A percentile compares a stretch with the other conserved stretches of the same genome.
phyloP scores from a whole-genome alignment of 2,797 vertebrate species.

The Lemur catta region DNA sequence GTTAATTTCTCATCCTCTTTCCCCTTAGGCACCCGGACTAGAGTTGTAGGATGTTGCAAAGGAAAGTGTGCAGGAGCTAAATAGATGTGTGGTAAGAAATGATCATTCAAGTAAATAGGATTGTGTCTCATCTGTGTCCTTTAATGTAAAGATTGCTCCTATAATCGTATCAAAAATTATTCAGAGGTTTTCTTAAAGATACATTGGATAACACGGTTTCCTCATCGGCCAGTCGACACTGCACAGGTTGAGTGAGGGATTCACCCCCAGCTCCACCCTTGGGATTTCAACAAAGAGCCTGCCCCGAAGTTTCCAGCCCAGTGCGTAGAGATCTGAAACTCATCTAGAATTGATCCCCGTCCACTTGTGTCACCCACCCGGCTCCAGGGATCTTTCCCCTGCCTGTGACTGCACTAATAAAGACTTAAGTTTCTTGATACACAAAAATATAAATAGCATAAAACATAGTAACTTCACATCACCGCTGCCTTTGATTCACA shows the following conservation, averaged over 20 bases:
- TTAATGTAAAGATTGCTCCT: background rate
- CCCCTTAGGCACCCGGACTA: background rate
- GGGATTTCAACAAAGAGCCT: constrained; percentile 82
- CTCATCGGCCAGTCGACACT: constrained; percentile 74
- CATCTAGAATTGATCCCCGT: constrained; percentile 69
- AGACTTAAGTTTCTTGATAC: background rate
- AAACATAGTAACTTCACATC: background rate
- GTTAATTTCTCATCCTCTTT: background rate
- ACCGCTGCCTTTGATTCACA: background rate
- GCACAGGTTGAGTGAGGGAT: constrained; percentile 62
- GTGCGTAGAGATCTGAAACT: constrained; percentile 64
- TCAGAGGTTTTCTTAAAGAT: constrained; percentile 62
- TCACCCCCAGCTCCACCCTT: constrained; percentile 62
- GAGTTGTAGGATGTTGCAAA: background rate
- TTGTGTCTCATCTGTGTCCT: background rate
- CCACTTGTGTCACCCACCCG: background rate
- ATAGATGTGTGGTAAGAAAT: background rate
- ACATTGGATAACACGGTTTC: constrained; percentile 76
- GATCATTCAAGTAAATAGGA: background rate
- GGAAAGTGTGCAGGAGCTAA: background rate
- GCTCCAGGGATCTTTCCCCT: background rate
- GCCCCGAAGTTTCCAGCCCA: constrained; percentile 72
- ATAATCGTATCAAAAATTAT: constrained; percentile 51
- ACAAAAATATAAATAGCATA: background rate
- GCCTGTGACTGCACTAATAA: rapidly evolving